Percentiles rank a stretch among this genome's conserved stretches.
Conservation (phyloP, 1,140 invertebrate genomes). For the Halyomorpha halys region DNA sequence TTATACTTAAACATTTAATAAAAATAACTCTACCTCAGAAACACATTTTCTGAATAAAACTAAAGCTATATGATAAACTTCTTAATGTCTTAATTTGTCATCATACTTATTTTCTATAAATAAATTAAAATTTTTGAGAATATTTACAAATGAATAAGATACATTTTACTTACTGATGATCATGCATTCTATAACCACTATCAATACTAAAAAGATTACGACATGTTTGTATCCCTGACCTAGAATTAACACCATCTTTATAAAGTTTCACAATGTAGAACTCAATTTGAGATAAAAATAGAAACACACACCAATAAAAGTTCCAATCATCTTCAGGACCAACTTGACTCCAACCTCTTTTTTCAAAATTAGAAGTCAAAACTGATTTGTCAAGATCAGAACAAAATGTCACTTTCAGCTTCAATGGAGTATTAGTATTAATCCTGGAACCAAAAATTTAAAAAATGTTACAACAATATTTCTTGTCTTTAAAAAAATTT, state of each 20-base stretch:
- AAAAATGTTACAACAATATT: neutral
- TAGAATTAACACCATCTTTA: constrained; percentile 32
- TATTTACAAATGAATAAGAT: neutral
- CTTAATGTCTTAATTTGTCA: too few species aligned
- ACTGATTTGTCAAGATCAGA: constrained; percentile 94
- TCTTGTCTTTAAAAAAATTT: neutral
- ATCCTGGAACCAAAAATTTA: constrained; percentile 11
- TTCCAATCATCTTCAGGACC: constrained; percentile 91
- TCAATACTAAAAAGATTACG: constrained; percentile 85
- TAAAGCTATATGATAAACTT: too few species aligned
- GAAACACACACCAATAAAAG: constrained; percentile 70
- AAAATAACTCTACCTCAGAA: too few species aligned
- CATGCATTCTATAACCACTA: constrained; percentile 80
- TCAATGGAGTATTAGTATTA: constrained; percentile 36
- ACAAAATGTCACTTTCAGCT: constrained; percentile 63
- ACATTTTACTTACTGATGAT: constrained; percentile 65
- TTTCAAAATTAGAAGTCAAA: constrained; percentile 84
- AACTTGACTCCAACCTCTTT: constrained; percentile 83
- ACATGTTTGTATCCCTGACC: constrained; percentile 80
- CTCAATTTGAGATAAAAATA: too few species aligned
- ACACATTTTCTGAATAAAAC: too few species aligned
- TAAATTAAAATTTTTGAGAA: neutral
- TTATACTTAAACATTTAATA: too few species aligned
- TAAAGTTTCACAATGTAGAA: neutral
- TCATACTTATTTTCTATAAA: too few species aligned